These are phyloP conservation scores for Desoria tigrina DNA, from an alignment of 2,888 invertebrate species.

Conservation along the genomic window DNA sequence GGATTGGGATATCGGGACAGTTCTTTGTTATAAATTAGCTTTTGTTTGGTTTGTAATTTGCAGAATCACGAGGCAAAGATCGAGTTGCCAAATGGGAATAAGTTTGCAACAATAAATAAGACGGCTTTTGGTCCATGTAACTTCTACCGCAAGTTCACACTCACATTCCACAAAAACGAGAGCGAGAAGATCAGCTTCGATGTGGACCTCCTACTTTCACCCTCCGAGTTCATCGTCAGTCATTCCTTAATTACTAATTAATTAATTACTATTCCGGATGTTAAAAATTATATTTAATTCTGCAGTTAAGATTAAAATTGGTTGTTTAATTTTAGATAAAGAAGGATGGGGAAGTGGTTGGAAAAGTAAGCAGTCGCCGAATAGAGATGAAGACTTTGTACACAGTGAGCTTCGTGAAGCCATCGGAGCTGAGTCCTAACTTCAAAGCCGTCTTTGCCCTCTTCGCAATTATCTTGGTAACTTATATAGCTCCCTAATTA, in stretches of 20 bases:
- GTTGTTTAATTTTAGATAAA: conserved; percentile 31
- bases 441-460: conserved; percentile 45
- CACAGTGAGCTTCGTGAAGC: conserved; percentile 43
- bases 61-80: conserved; percentile 44
- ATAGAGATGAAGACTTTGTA: conserved; percentile 28
- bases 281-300: too few species aligned
- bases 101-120: conserved; percentile 44
- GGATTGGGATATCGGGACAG: conserved; percentile 5
- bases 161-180: conserved; percentile 39
- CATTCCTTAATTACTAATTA: background rate
- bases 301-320: too few species aligned
- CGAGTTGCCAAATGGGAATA: conserved; percentile 35
- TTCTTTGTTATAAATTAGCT: background rate
- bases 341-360: conserved; percentile 41
- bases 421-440: conserved; percentile 41
- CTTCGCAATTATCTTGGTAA: conserved; percentile 45
- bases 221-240: conserved; percentile 44
- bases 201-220: conserved; percentile 41
- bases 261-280: background rate
- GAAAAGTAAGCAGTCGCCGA: conserved; percentile 38
- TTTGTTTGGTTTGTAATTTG: too few species aligned
- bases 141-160: conserved; percentile 41
- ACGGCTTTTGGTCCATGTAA: conserved; percentile 46
- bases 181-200: conserved; percentile 43
- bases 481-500: conserved; percentile 10